A percentile compares a stretch with the other conserved stretches of the same genome.
phyloP scores from a whole-genome alignment of 2,888 invertebrate species.

The Teleogryllus oceanicus region DNA sequence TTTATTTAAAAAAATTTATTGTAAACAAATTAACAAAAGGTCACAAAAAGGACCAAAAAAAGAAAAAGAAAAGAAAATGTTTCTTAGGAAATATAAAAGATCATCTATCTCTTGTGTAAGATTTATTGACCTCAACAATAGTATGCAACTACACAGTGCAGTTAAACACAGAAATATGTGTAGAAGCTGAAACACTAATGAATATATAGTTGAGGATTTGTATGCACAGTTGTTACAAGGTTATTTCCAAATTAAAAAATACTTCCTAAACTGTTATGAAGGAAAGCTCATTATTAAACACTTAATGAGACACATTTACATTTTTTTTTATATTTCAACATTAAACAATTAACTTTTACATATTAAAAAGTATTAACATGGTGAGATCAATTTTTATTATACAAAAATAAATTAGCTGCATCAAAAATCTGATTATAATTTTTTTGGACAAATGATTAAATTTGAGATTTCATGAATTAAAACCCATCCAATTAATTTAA shows the following conservation, averaged over 20 bases:
- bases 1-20: too few species aligned
- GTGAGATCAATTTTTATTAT: background rate
- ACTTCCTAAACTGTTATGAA: background rate
- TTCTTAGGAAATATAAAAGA: constrained; percentile 7
- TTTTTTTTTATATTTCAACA: constrained; percentile 1
- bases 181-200: background rate
- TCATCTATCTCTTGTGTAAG: constrained; percentile 6
- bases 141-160: background rate
- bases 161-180: background rate
- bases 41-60: background rate
- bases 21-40: background rate
- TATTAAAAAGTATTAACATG: background rate
- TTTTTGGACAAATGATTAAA: background rate
- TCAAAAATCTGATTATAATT: background rate
- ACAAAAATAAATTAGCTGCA: background rate
- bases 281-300: constrained; percentile 10
- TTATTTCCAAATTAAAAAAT: background rate
- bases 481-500: too few species aligned
- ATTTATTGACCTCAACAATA: constrained; percentile 18
- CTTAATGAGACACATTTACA: constrained; percentile 18
- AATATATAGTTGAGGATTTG: background rate
- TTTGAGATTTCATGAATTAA: too few species aligned
- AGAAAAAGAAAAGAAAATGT: background rate
- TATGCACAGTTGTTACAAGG: background rate
- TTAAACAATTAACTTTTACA: background rate